Percentiles rank a stretch among this genome's conserved stretches.
phyloP scores from a whole-genome alignment of 1,140 invertebrate genomes.

The Ooceraea biroi region DNA sequence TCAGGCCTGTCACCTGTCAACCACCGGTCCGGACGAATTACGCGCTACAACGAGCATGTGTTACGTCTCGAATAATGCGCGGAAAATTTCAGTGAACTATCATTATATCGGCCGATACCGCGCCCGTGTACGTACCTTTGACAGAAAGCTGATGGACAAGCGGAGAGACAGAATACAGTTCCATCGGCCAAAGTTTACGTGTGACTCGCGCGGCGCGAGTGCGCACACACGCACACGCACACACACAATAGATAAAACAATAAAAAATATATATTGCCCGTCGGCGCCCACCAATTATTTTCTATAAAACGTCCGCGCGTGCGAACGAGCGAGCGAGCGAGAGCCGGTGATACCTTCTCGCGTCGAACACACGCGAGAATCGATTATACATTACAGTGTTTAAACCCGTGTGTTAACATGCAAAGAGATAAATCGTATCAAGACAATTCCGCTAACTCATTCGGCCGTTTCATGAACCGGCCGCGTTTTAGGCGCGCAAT shows the following conservation, averaged over 20 bases:
- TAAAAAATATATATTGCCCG: slow-evolving; percentile 61
- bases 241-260: slow-evolving; percentile 54
- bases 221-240: not conserved
- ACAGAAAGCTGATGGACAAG: slow-evolving; percentile 76
- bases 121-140: slow-evolving; percentile 60
- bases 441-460: slow-evolving; percentile 53
- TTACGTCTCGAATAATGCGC: slow-evolving; percentile 79
- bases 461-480: slow-evolving; percentile 39
- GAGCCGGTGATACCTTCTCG: slow-evolving; percentile 51
- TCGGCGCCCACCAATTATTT: slow-evolving; percentile 58
- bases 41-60: slow-evolving; percentile 75
- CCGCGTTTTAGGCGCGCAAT: slow-evolving; percentile 20
- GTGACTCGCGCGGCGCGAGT: slow-evolving; percentile 15
- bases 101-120: slow-evolving; percentile 74
- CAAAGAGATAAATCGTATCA: slow-evolving; percentile 52
- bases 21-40: slow-evolving; percentile 81
- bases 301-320: slow-evolving; percentile 48
- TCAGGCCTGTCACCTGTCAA: slow-evolving; percentile 83
- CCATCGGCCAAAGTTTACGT: slow-evolving; percentile 30
- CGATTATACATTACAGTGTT: slow-evolving; percentile 56
- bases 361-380: slow-evolving; percentile 38
- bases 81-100: slow-evolving; percentile 77
- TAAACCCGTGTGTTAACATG: slow-evolving; percentile 50
- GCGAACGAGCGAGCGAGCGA: slow-evolving; percentile 11
- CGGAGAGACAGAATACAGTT: slow-evolving; percentile 61